phyloP scores from a whole-genome alignment of 2,113 vertebrate genomes.

The Butorides virescens region DNA sequence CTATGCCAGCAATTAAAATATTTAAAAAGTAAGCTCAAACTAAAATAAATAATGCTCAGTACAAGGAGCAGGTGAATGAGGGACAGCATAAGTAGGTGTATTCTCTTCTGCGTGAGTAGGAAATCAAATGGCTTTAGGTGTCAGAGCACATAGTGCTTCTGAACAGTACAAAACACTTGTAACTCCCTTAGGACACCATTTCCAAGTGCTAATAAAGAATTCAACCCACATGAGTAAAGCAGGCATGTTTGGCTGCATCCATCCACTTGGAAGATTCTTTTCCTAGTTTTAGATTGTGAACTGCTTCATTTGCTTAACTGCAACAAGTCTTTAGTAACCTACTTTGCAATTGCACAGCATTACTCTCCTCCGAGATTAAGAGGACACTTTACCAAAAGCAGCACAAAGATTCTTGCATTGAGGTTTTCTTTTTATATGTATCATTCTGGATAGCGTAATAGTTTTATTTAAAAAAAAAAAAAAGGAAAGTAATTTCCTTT shows the following conservation, averaged over 20 bases:
- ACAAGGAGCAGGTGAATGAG: accelerated
- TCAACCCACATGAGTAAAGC: not conserved
- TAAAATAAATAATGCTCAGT: not conserved
- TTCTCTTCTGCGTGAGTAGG: accelerated
- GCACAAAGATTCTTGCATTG: not conserved
- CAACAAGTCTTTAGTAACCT: not conserved
- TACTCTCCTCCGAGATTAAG: not conserved
- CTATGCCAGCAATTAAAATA: not conserved
- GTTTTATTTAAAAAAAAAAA: accelerated
- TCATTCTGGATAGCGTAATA: not conserved
- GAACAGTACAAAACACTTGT: not conserved
- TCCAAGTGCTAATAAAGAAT: not conserved
- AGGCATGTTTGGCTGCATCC: not conserved
- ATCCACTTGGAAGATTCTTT: not conserved
- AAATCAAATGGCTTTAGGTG: not conserved
- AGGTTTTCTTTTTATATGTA: not conserved
- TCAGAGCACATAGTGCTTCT: not conserved
- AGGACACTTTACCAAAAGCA: not conserved
- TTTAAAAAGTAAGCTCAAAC: not conserved
- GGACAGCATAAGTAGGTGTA: accelerated
- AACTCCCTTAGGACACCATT: not conserved
- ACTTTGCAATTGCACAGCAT: not conserved
- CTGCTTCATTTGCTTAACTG: not conserved
- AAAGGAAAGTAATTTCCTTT: not conserved
- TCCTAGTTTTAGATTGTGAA: not conserved